A percentile compares a stretch with the other conserved stretches of the same genome.
Conservation (phyloP, 2,888 invertebrate species). For the Hanleya hanleyi region DNA sequence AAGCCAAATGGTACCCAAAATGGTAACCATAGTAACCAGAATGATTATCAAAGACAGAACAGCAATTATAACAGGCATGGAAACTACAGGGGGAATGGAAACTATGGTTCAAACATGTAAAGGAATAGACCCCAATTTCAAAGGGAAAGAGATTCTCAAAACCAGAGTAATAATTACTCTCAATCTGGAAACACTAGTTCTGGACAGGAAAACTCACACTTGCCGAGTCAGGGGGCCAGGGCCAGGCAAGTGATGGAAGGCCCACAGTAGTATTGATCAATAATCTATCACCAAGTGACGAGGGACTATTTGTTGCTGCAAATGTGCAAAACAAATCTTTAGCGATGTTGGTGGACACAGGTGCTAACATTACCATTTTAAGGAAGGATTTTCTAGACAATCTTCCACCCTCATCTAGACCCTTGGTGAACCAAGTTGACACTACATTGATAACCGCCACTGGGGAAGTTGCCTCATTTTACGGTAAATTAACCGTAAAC, state of each 20-base stretch:
- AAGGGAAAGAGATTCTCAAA: too few species aligned
- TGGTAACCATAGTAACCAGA: too few species aligned
- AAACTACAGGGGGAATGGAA: too few species aligned
- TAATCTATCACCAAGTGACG: not conserved
- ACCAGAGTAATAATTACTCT: too few species aligned
- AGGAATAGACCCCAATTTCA: too few species aligned
- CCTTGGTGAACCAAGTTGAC: not conserved
- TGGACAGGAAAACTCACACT: not conserved
- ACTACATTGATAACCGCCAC: not conserved
- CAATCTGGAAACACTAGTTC: too few species aligned
- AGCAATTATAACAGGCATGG: too few species aligned
- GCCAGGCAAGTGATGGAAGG: slow-evolving; percentile 15
- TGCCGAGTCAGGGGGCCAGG: slow-evolving; percentile 1
- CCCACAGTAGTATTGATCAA: not conserved
- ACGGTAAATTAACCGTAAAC: not conserved
- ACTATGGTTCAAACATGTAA: too few species aligned
- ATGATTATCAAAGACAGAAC: too few species aligned
- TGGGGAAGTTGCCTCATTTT: not conserved
- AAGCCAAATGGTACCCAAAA: too few species aligned
- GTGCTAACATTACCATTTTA: slow-evolving; percentile 15
- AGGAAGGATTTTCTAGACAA: not conserved
- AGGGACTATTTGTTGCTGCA: slow-evolving; percentile 16
- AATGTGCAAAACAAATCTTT: slow-evolving; percentile 1
- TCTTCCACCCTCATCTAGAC: not conserved
- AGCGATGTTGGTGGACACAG: slow-evolving; percentile 20